Conservation (phyloP, 2,888 invertebrate genomes). For the Ceraclea dissimilis region DNA sequence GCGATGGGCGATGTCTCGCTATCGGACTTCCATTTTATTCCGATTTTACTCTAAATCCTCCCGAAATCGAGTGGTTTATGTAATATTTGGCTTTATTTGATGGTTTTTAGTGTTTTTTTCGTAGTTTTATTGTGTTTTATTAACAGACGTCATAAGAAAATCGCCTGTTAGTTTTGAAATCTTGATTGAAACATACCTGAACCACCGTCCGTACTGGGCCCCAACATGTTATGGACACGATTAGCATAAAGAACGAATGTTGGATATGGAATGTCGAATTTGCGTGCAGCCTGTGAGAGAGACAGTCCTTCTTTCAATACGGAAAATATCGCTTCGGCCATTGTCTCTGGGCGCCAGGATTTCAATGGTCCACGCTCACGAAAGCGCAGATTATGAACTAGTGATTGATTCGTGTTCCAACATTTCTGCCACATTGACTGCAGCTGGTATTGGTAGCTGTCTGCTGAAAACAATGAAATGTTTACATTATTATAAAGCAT, state of each 20-base stretch:
- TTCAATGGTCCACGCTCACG: constrained; percentile 87
- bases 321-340: constrained; percentile 91
- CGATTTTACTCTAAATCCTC: too few species aligned
- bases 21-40: too few species aligned
- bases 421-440: constrained; percentile 96
- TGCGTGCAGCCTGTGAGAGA: constrained; percentile 83
- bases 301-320: constrained; percentile 86
- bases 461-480: constrained; percentile 52
- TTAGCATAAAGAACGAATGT: constrained; percentile 91
- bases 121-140: too few species aligned
- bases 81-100: too few species aligned
- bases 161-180: too few species aligned
- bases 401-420: constrained; percentile 88
- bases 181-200: constrained; percentile 56
- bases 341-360: constrained; percentile 90
- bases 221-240: constrained; percentile 88
- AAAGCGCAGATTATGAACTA: constrained; percentile 85
- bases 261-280: constrained; percentile 92
- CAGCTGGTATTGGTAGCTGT: constrained; percentile 91
- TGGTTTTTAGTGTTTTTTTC: too few species aligned
- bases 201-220: constrained; percentile 85
- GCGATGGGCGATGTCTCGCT: too few species aligned
- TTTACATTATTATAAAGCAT: too few species aligned
- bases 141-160: too few species aligned
- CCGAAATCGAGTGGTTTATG: too few species aligned